These are phyloP conservation scores for Poeciliopsis retropinna DNA, from an alignment of 2,113 vertebrate genomes.

Conservation along the genomic window DNA sequence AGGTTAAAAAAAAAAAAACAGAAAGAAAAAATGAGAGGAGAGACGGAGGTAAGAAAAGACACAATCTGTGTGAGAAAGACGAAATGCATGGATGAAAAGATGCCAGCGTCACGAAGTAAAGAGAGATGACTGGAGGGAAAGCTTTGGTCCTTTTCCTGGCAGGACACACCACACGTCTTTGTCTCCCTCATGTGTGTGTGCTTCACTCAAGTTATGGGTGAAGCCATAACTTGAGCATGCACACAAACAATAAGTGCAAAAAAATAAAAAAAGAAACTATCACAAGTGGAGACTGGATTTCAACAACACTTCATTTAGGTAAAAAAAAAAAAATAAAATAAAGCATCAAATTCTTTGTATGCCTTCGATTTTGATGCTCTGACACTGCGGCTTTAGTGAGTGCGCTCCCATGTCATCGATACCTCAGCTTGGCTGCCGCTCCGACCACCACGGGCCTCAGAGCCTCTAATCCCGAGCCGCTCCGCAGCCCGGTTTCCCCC, in stretches of 20 bases:
- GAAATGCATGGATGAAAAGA: slow-evolving; percentile 14
- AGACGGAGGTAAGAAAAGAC: neutral
- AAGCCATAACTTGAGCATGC: too few relatives aligned
- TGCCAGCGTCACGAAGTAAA: slow-evolving; percentile 52
- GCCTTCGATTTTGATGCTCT: slow-evolving; percentile 33
- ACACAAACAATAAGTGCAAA: too few relatives aligned
- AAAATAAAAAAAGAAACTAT: too few relatives aligned
- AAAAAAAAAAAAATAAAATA: neutral
- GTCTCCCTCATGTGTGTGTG: slow-evolving; percentile 21
- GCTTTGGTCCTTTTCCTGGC: slow-evolving; percentile 63
- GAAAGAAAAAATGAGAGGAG: neutral
- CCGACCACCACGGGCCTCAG: slow-evolving; percentile 61
- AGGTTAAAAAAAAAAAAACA: neutral
- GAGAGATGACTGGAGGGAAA: slow-evolving; percentile 64
- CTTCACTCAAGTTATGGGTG: too few relatives aligned
- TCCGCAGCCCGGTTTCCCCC: slow-evolving; percentile 75
- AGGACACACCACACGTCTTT: slow-evolving; percentile 51
- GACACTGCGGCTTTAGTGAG: slow-evolving; percentile 43
- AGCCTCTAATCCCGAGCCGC: slow-evolving; percentile 71
- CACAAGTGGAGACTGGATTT: neutral
- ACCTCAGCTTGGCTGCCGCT: slow-evolving; percentile 62
- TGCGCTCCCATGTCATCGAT: slow-evolving; percentile 71
- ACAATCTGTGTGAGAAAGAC: neutral
- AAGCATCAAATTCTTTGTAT: slow-evolving; percentile 1
- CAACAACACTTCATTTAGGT: neutral